Evolutionary conservation across 1,140 invertebrate genomes (phyloP), one percentile per base, ranked within the genome.

Genomic region (Chionoecetes opilio): DNA sequence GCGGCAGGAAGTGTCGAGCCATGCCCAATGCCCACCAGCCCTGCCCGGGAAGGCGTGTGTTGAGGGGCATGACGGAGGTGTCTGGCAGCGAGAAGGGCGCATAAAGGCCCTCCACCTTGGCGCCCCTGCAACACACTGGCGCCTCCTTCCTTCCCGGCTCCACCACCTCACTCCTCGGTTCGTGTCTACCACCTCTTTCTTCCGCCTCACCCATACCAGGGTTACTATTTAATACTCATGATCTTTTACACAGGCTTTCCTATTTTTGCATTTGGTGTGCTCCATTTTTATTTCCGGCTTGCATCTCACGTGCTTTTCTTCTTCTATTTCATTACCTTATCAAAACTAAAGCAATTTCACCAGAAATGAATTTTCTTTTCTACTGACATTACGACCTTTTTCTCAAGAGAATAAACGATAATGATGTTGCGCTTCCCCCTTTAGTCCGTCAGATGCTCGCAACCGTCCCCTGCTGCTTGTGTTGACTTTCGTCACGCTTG

Each of bases 391-490:
- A 46, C 5, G 5, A 5, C 14, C 14, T 46, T 46, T 46, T 5
- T 5, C 5, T 46, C 63, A 75, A 17, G 26, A n/a, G 63, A 75
- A 17, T 21, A n/a, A 21, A 75, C 26, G 63, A 1, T 21, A n/a
- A 75, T n/a, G 2, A 26, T 2, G 21, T 75, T 21, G 21, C 21
- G 63, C 63, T n/a, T 75, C 21, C 85, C 35, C 21, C 29, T 31
- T 26, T 14, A 86, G 85, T 3, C 35, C 85, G 35, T 38, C 85
- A 34, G 41, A 91, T 91, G 89, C 46, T 91, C 32, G 38, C 46
- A 8, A 31, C 32, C 46, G 31, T 91, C 21, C 89, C 75, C 38
- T 63, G 14, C 38, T 63, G n/a, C 41, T 53, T 8, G 21, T 91
- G 89, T 8, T 46, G 38, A 29, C 31, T 14, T 26, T 31, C 41